phyloP scores from a whole-genome alignment of 2,113 vertebrate species.

The Mellivora capensis region DNA sequence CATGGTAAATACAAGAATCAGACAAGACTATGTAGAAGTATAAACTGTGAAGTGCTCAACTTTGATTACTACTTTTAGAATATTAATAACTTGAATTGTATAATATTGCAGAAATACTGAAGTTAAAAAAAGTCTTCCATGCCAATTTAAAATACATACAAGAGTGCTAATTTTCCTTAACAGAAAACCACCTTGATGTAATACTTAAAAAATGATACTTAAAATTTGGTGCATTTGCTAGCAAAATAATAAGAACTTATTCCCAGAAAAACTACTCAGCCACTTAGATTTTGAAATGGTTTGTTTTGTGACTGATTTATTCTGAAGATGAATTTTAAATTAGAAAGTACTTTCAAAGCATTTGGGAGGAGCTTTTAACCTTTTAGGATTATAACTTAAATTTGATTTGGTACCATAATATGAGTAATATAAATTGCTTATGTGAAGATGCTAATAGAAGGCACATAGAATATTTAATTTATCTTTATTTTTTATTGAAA shows the following conservation, averaged over 20 bases:
- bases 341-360: background rate
- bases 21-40: background rate
- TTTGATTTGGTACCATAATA: background rate
- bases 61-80: background rate
- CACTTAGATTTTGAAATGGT: background rate
- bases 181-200: background rate
- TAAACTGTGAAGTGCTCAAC: background rate
- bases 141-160: background rate
- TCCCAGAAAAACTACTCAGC: background rate
- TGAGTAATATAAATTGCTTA: background rate
- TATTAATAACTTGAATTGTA: background rate
- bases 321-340: background rate
- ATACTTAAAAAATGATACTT: background rate
- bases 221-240: background rate
- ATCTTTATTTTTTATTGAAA: background rate
- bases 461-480: background rate
- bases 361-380: background rate
- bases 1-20: background rate
- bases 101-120: background rate
- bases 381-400: background rate
- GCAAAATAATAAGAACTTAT: background rate
- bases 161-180: background rate
- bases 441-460: background rate
- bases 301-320: background rate
- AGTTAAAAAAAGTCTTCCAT: background rate